Evolutionary conservation across 2,888 invertebrate genomes (phyloP).

Genomic region (Sussaba pulchella): DNA sequence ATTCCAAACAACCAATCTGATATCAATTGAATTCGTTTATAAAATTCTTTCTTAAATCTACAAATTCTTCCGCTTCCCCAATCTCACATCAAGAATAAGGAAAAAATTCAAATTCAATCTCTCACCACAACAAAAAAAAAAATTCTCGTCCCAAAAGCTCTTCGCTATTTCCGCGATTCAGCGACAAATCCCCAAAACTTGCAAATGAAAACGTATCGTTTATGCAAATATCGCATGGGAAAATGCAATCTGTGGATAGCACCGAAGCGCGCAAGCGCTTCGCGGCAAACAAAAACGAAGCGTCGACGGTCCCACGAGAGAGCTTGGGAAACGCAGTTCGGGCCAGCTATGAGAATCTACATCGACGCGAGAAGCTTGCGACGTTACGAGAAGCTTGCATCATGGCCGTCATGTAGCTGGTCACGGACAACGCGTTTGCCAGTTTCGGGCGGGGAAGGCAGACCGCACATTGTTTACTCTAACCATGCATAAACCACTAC

Average conservation of each 20-base stretch:
- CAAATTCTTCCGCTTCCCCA: no score
- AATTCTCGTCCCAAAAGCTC: no score
- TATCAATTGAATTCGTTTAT: no score
- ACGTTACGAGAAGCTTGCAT: slow-evolving; percentile 3
- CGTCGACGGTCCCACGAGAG: slow-evolving; percentile 13
- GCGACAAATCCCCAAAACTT: no score
- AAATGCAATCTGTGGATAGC: background rate
- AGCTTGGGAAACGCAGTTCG: background rate
- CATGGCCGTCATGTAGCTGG: slow-evolving; percentile 30
- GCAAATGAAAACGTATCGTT: no score
- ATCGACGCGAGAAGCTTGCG: slow-evolving; percentile 23
- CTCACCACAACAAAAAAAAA: no score
- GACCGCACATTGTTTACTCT: slow-evolving; percentile 39
- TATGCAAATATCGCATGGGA: no score
- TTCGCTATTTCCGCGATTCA: no score
- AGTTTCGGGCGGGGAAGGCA: slow-evolving; percentile 11
- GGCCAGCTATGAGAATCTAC: slow-evolving; percentile 22
- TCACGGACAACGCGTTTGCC: slow-evolving; percentile 18
- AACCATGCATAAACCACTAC: slow-evolving; percentile 14
- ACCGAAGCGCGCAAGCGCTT: background rate
- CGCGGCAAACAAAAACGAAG: background rate
- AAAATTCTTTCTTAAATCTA: no score
- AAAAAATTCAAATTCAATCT: no score
- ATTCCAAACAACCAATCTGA: no score
- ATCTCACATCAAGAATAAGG: no score